Evolutionary conservation across 2,888 invertebrate genomes (phyloP).

Genomic region (Cylindroiulus punctatus): DNA sequence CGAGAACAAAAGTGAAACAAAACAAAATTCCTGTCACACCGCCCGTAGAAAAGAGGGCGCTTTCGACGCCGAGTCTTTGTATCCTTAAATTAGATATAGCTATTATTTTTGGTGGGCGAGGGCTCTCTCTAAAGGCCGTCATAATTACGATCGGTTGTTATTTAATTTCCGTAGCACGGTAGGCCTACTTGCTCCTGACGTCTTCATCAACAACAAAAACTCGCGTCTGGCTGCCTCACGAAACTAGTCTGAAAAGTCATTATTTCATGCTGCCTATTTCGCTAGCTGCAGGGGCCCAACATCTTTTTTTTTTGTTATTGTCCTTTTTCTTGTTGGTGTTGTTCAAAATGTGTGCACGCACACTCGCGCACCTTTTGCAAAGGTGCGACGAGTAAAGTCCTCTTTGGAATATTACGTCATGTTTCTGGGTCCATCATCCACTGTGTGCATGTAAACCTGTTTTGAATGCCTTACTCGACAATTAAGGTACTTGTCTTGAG

Average conservation of each 20-base stretch:
- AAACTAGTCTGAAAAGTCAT: slow-evolving; percentile 23
- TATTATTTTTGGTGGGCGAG: slow-evolving; percentile 37
- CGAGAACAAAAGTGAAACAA: slow-evolving; percentile 1
- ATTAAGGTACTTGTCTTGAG: no score
- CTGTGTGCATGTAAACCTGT: no score
- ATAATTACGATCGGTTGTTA: slow-evolving; percentile 36
- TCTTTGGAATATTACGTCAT: no score
- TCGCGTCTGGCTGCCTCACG: slow-evolving; percentile 31
- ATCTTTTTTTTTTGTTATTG: neutral
- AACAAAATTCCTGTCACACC: neutral
- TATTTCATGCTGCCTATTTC: slow-evolving; percentile 42
- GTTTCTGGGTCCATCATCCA: no score
- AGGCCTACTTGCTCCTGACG: slow-evolving; percentile 26
- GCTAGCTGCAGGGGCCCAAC: slow-evolving; percentile 29
- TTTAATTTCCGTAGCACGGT: slow-evolving; percentile 44
- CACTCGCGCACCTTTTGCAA: neutral
- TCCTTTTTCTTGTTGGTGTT: neutral
- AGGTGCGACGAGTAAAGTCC: neutral
- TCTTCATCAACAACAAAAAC: slow-evolving; percentile 21
- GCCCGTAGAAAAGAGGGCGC: slow-evolving; percentile 8
- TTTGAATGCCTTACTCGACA: no score
- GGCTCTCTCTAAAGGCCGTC: slow-evolving; percentile 5
- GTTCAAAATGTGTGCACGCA: slow-evolving; percentile 4
- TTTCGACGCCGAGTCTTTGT: slow-evolving; percentile 11
- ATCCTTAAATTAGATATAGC: slow-evolving; percentile 44